Base-by-base conservation (phyloP, 2,888 invertebrate species). In the Serripes groenlandicus region DNA sequence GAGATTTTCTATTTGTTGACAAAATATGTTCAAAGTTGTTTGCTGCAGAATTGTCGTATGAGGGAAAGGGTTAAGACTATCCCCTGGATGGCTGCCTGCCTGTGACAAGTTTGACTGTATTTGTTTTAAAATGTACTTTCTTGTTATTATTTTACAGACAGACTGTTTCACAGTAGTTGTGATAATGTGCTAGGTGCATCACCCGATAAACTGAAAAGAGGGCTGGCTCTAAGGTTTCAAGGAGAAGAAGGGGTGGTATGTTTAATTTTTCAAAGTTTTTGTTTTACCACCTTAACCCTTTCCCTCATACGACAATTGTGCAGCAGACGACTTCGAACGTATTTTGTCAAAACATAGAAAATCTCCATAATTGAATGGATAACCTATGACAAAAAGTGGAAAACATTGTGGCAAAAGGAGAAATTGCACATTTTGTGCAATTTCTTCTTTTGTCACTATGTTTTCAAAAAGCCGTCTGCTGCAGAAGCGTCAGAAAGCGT, bases 231-330 rank as follows among this genome's bases (percentile, higher is more conserved):
- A 5, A 88, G 88, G 68, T 94, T 94, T 87, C 76, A 81, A 37
- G 93, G 93, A 18, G 94, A 94, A 58, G 93, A 94, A 60, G 94
- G 94, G 56, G 88, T 94, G 91, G 93, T 93, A 76, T 78, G 86
- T 76, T 9, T 68, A 42, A 23, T 7, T 30, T 26, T 72, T 58
- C 26, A 58, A 52, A 70, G 15, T 30, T 42, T 42, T n/a, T 56
- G 23, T 5, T 26, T 56, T 11, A 11, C 9, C 15, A 42, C 15
- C 7, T 42, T 42, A 49, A 49, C 49, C 49, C 49, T 49, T 49
- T 49, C 49, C 49, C 49, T 21, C 15, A 49, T 21, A 49, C 15
- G 2, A 49, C 49, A 21, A 3, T 1, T 5, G 1, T 49, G 49
- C 2, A 5, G 7, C 21, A 49, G 3, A 49, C 15, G 2, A 2